Conservation (phyloP, 92 coral and sea anemone species). For the Zoanthus gigantus region DNA sequence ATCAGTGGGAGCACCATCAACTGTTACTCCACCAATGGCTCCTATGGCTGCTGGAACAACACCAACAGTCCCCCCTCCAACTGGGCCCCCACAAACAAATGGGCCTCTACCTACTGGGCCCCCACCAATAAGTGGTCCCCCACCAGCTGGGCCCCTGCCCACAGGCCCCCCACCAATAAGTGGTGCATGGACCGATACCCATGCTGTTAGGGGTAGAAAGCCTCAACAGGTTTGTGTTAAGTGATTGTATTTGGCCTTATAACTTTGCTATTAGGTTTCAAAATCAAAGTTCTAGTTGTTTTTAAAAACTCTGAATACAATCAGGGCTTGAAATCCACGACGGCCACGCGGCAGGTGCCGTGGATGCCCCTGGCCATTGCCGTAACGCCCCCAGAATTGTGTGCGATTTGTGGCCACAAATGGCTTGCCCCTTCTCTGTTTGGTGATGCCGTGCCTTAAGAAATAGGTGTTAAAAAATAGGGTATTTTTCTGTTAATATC, state of each 20-base stretch:
- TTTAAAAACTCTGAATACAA: too few species aligned
- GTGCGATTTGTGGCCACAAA: too few species aligned
- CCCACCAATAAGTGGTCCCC: constrained; percentile 38
- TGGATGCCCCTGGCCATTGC: too few species aligned
- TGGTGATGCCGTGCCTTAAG: too few species aligned
- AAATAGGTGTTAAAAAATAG: too few species aligned
- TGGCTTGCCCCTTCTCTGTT: too few species aligned
- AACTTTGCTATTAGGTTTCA: too few species aligned
- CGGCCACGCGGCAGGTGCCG: too few species aligned
- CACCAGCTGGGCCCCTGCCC: constrained; percentile 64
- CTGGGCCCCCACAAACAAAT: constrained; percentile 63
- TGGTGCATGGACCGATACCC: constrained; percentile 88
- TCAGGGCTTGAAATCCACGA: too few species aligned
- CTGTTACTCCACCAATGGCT: constrained; percentile 71
- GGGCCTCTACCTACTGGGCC: constrained; percentile 91
- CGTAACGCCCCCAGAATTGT: too few species aligned
- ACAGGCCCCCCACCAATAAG: constrained; percentile 68
- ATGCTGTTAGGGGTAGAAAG: constrained; percentile 71
- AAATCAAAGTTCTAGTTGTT: too few species aligned
- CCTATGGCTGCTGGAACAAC: constrained; percentile 1
- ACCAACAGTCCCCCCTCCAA: constrained; percentile 61
- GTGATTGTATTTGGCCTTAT: neutral
- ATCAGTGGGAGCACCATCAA: constrained; percentile 56
- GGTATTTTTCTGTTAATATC: too few species aligned
- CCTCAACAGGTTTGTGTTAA: constrained; percentile 52